A percentile compares a stretch with the other conserved stretches of the same genome.
phyloP scores from a whole-genome alignment of 2,113 vertebrate species.

The Neogale vison region DNA sequence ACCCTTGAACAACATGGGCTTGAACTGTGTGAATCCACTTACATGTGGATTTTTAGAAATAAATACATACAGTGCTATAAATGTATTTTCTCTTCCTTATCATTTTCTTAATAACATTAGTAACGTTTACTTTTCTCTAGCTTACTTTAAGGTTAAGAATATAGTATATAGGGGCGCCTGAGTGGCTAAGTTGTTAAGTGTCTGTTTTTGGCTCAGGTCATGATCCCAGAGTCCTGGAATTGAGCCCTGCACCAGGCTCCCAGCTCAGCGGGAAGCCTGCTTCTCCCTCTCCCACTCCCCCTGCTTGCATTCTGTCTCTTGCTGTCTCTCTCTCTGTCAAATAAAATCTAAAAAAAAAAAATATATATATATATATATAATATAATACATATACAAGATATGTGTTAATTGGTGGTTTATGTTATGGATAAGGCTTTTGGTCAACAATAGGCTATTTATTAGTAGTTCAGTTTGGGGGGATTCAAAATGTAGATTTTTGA shows the following conservation, averaged over 20 bases:
- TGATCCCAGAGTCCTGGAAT: too few relatives aligned
- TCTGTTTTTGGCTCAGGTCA: too few relatives aligned
- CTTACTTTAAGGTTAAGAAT: neutral
- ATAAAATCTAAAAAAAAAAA: too few relatives aligned
- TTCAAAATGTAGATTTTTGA: neutral
- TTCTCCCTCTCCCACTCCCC: too few relatives aligned
- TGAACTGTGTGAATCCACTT: neutral
- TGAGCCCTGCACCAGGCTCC: too few relatives aligned
- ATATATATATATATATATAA: neutral
- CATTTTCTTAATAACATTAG: neutral
- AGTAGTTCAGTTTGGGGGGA: neutral
- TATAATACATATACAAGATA: neutral
- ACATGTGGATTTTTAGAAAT: neutral
- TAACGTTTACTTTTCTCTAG: neutral
- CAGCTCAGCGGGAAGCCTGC: too few relatives aligned
- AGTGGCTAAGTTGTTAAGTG: too few relatives aligned
- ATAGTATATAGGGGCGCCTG: neutral
- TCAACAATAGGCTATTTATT: neutral
- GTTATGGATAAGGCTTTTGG: neutral
- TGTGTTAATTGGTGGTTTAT: neutral
- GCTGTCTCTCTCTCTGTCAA: too few relatives aligned
- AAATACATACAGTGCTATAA: neutral
- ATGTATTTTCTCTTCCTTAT: neutral
- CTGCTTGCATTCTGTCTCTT: too few relatives aligned
- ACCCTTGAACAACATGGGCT: neutral